These are phyloP conservation scores for Piprites chloris DNA, from an alignment of 2,113 vertebrate species.

Conservation along the genomic window DNA sequence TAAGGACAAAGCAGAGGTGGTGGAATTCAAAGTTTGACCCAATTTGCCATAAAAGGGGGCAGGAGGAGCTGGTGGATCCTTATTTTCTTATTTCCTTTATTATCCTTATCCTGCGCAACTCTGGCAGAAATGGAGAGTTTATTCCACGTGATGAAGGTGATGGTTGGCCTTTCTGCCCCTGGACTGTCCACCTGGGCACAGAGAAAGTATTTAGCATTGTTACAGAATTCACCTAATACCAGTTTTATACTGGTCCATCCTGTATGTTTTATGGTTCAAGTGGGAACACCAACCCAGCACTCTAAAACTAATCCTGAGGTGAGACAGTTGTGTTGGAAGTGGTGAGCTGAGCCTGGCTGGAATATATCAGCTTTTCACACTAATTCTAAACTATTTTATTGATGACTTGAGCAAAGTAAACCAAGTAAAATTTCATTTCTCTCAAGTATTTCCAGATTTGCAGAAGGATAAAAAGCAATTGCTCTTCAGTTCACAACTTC, in stretches of 20 bases:
- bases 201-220: not conserved
- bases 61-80: not conserved
- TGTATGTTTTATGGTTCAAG: fast-evolving
- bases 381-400: not conserved
- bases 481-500: too few species aligned
- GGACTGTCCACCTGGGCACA: not conserved
- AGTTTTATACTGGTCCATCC: not conserved
- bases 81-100: too few species aligned
- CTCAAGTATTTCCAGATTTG: not conserved
- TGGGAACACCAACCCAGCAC: not conserved
- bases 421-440: not conserved
- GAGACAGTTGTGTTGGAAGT: not conserved
- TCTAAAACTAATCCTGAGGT: not conserved
- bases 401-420: not conserved
- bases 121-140: not conserved
- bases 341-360: not conserved
- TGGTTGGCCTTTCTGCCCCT: not conserved
- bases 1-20: not conserved
- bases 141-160: not conserved
- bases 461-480: not conserved
- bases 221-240: not conserved
- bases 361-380: not conserved
- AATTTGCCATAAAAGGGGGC: fast-evolving
- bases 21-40: not conserved
- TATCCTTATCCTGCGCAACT: not conserved